Conservation (phyloP, 1,140 invertebrate species). For the Drosophila nikananu region DNA sequence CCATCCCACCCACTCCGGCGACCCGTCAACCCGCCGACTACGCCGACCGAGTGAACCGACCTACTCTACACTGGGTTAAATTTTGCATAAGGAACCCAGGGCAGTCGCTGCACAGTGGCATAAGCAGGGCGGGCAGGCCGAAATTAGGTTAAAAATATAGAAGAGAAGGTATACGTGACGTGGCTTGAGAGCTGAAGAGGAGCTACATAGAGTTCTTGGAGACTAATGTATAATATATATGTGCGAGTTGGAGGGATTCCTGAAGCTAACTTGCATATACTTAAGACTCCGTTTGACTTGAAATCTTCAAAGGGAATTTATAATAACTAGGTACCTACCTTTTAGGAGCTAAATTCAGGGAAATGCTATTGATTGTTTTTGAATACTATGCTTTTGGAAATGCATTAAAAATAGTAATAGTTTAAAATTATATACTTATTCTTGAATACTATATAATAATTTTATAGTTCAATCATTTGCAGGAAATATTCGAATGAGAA, state of each 20-base stretch:
- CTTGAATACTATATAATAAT: not conserved
- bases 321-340: not conserved
- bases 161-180: constrained; percentile 9
- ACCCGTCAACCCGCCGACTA: constrained; percentile 18
- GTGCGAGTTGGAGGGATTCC: not conserved
- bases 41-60: constrained; percentile 44
- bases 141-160: constrained; percentile 15
- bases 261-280: not conserved
- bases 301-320: not conserved
- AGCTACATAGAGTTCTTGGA: not conserved
- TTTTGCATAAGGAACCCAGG: constrained; percentile 77
- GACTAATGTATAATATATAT: not conserved
- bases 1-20: constrained; percentile 10
- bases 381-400: not conserved
- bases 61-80: constrained; percentile 78
- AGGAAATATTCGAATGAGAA: not conserved
- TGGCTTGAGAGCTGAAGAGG: not conserved
- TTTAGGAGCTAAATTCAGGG: not conserved
- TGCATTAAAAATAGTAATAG: not conserved
- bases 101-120: constrained; percentile 56
- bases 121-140: not conserved
- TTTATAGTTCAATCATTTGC: too few relatives aligned
- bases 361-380: not conserved
- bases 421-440: not conserved
- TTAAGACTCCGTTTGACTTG: not conserved